A percentile compares a stretch with the other conserved stretches of the same genome.
Evolutionary conservation across 2,888 invertebrate species (phyloP).

Genomic region (Melipona beecheii): DNA sequence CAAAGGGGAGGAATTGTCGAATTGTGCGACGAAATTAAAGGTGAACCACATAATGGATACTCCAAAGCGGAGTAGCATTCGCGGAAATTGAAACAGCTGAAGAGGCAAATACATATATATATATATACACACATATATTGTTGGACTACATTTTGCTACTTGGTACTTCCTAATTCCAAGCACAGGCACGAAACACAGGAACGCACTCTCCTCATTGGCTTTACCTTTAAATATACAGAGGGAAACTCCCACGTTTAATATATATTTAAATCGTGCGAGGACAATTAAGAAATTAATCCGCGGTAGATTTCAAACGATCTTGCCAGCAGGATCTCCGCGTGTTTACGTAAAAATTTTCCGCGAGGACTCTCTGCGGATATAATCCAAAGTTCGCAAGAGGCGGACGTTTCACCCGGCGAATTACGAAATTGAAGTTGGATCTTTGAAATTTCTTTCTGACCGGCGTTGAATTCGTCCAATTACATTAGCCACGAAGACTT

Average conservation of each 20-base stretch:
- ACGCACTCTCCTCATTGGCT: conserved; percentile 40
- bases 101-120: background rate
- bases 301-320: background rate
- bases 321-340: background rate
- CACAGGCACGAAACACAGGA: conserved; percentile 1
- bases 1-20: background rate
- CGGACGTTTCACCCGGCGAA: background rate
- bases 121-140: too few relatives aligned
- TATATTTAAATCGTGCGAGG: background rate
- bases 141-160: background rate
- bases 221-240: conserved; percentile 17
- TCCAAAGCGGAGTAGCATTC: background rate
- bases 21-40: background rate
- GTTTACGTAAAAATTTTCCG: background rate
- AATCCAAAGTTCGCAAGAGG: too few relatives aligned
- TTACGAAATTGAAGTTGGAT: background rate
- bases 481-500: background rate
- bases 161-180: conserved; percentile 31
- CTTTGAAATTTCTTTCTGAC: too few relatives aligned
- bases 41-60: background rate
- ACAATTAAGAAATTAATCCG: conserved; percentile 9
- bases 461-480: background rate
- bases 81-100: background rate
- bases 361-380: background rate
- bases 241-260: background rate